Base-by-base conservation (phyloP, 2,888 invertebrate species). In the Minunthozetes semirufus region DNA sequence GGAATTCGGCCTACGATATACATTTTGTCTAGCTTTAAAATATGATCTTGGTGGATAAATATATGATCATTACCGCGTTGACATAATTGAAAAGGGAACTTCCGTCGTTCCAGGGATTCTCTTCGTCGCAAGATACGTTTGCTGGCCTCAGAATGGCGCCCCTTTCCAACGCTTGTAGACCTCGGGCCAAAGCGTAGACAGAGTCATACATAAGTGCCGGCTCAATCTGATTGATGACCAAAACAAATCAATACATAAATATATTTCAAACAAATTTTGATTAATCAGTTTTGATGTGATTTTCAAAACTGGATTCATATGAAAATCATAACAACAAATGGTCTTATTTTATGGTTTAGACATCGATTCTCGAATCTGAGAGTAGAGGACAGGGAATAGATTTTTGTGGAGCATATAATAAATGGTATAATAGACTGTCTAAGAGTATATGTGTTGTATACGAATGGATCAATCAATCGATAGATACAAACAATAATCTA, bases 161-260 rank as follows among this genome's bases (percentile, higher is more conserved):
- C 33, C 87, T 85, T 80, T 89, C 89, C 78, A 90, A 83, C 3
- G 88, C 88, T 82, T 89, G 88, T 76, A 90, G 85, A n/a, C 89
- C 90, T 77, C 89, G 87, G 25, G 89, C 89, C 81, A 90, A 89
- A 75, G 89, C 87, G 82, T 87, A 87, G 75, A 90, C 89, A 15
- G 90, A 89, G 83, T 90, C 90, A 83, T 88, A 90, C 83, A 90
- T 88, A 80, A 90, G 83, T 11, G 90, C 89, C 38, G 89, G 87
- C 80, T 89, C 89, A 13, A 79, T 75, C 89, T 90, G 77, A 61
- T 25, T 59, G 59, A 25, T 13, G 59, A 59, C 11, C 50, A 50
- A 2, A n/a, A 33, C 33, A 33, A 9, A 1, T 42, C 11, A 42
- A n/a, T 50, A 3, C 13, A 50, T 50, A 50, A 19, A 50, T 50